A percentile compares a stretch with the other conserved stretches of the same genome.
phyloP scores from a whole-genome alignment of 2,113 vertebrate genomes.

The Phrynocephalus versicolor region DNA sequence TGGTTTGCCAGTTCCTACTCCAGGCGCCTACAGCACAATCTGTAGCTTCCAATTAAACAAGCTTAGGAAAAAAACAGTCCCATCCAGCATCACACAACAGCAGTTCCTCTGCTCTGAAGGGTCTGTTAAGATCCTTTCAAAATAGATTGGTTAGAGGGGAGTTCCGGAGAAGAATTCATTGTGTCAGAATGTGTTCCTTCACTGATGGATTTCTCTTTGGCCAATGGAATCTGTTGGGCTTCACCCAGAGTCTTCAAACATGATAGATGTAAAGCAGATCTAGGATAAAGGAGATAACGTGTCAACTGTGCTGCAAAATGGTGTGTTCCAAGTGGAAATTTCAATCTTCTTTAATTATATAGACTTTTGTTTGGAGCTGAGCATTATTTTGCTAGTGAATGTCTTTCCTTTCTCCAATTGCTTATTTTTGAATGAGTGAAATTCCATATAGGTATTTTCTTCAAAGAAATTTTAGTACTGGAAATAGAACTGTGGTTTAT shows the following conservation, averaged over 20 bases:
- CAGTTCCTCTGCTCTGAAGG: too few species aligned
- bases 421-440: not conserved
- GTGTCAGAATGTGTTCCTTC: not conserved
- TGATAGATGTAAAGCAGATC: not conserved
- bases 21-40: not conserved
- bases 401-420: not conserved
- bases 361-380: not conserved
- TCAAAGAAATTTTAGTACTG: not conserved
- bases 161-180: not conserved
- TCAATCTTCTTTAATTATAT: not conserved
- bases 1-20: not conserved
- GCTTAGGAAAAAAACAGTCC: too few species aligned
- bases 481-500: not conserved
- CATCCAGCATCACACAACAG: too few species aligned
- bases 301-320: not conserved
- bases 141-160: too few species aligned
- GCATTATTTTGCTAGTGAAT: not conserved
- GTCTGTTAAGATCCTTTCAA: too few species aligned
- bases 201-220: not conserved
- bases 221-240: not conserved
- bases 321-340: not conserved
- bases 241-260: not conserved
- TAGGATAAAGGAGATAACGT: not conserved
- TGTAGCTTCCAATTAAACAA: not conserved
- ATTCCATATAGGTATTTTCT: not conserved